Base-by-base conservation (phyloP, 2,797 vertebrate species). In the Sorex maritimensis region DNA sequence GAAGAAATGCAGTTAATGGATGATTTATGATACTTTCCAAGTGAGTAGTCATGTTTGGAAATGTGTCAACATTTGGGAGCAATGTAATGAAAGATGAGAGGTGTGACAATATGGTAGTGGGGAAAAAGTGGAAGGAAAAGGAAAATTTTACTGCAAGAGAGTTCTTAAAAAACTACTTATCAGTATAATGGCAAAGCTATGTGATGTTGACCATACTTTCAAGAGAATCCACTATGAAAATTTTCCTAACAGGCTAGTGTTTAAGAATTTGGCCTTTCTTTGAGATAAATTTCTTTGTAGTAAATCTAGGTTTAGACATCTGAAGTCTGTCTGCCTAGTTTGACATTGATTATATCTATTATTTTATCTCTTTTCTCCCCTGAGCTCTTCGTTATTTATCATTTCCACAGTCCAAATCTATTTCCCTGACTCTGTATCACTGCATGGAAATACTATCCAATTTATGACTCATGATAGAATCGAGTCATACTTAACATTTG, bases 31-130 rank as follows among this genome's bases (percentile, higher is more conserved):
- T 68, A 46, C 34, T 65, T 72, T 90, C 14, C 5, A 49, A 77
- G 58, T 77, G 63, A 44, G 14, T 61, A 8, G 1, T 24, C 21
- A 30, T 77, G 63, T 23, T 24, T 80, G 89, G 58, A 92, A 91
- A 73, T 78, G 69, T 55, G 13, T 55, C 88, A 73, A 80, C 15
- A 84, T 8, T 58, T 80, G 41, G 23, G 75, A 88, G 24, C 75
- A 89, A 49, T 58, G 2, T 24, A 23, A 6, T 46, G 28, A 72
- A 52, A 65, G 17, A 13, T 58, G 21, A 80, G 19, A n/a, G 8
- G 1, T n/a, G 12, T 21, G 44, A 19, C 6, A 28, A 14, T 63
- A 0, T 21, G 52, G 52, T 55, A 55, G 52, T 17, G 23, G 30
- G 11, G 49, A 14, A 92, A 84, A 19, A 52, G 30, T 0, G 19